These are phyloP conservation scores for Eupithecia exiguata DNA, from an alignment of 2,888 invertebrate genomes.

Conservation along the genomic window DNA sequence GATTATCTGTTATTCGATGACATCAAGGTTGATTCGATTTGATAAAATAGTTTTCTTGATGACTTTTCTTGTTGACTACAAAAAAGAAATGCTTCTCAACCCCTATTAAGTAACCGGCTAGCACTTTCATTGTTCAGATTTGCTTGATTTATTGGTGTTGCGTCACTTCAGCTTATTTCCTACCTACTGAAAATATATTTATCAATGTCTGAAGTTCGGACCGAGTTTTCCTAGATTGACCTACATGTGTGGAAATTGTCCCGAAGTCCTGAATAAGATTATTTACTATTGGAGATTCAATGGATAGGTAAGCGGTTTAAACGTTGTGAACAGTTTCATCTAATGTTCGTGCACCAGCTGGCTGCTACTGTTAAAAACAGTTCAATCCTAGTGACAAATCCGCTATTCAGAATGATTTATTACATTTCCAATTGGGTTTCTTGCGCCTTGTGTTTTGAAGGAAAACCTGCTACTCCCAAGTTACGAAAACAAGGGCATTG, in stretches of 20 bases:
- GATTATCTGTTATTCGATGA: conserved; percentile 4
- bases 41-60: background rate
- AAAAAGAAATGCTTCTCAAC: background rate
- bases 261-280: background rate
- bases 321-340: background rate
- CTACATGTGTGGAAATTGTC: background rate
- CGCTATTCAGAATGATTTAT: conserved; percentile 27
- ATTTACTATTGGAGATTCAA: background rate
- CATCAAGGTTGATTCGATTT: background rate
- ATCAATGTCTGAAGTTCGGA: background rate
- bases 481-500: background rate
- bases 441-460: background rate
- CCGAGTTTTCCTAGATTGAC: background rate
- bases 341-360: background rate
- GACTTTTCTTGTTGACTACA: background rate
- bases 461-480: background rate
- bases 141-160: background rate
- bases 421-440: conserved; percentile 20
- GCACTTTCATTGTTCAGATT: background rate
- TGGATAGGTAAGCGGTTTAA: background rate
- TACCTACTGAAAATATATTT: background rate
- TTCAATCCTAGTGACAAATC: conserved; percentile 21
- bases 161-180: background rate
- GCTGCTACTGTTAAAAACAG: conserved; percentile 18
- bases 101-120: background rate